Base-by-base conservation (phyloP, 2,888 invertebrate genomes). In the Rotaria sp. region DNA sequence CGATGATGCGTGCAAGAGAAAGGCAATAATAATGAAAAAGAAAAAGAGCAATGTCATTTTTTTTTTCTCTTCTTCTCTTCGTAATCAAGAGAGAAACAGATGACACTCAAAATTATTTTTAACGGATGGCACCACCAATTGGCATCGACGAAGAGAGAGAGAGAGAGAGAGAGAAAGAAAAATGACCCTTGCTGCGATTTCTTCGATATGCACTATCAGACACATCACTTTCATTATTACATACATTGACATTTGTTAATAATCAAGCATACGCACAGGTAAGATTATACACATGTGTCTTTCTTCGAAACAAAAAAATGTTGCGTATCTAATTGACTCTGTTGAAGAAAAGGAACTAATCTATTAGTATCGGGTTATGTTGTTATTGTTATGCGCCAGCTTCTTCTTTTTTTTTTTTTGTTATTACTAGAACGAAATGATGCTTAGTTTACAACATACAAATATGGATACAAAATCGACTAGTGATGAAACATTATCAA, bases 151-250 rank as follows among this genome's bases (percentile, higher is more conserved):
- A 38, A 80, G 45, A 45, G 26, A 80, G 38, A 80, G 45, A 80
- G 26, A 38, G 21, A 80, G 75, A 80, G 41, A 41, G 21, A 75
- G 75, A 21, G 38, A 41, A 21, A 75, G 11, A 75, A 38, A 80
- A 38, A 80, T 45, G 75, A 26, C 24, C 24, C 45, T 80, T 80
- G 75, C 38, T 80, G 38, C 38, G 41, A 80, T 80, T 80, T 45
- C 26, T 45, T 11, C 75, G 75, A 80, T 80, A 80, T 80, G 75
- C 75, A 80, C 75, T 80, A 80, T 80, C 75, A 80, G 75, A 80
- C 75, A 80, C 75, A 80, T 45, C 67, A 67, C 67, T 67, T 67
- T 67, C 67, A 35, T 67, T 35, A 67, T 67, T 67, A 15, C 15
- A 67, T 45, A 45, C 45, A 80, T 80, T 26, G 75, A 26, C 75